phyloP scores from a whole-genome alignment of 1,140 invertebrate species.

The Lucilia cuprina region DNA sequence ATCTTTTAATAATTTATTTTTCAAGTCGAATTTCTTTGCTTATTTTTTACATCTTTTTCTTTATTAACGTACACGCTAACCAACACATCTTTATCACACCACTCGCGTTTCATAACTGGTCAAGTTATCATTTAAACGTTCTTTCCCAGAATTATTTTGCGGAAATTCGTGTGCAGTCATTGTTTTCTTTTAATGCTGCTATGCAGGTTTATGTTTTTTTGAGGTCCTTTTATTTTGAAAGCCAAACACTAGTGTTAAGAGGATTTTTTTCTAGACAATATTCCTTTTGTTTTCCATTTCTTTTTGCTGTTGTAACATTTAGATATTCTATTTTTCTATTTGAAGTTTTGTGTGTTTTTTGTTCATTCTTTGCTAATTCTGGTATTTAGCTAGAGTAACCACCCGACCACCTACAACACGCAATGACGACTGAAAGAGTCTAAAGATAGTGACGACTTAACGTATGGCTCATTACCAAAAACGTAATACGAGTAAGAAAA shows the following conservation, averaged over 20 bases:
- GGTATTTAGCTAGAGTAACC: not conserved
- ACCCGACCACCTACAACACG: conserved; percentile 12
- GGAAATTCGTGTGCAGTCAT: not conserved
- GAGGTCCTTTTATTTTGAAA: not conserved
- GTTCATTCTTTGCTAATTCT: not conserved
- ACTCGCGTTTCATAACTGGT: conserved; percentile 28
- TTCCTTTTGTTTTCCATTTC: not conserved
- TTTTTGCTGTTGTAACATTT: not conserved
- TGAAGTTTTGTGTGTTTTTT: not conserved
- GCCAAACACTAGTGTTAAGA: not conserved
- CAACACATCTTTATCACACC: conserved; percentile 22
- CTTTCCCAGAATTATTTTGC: not conserved
- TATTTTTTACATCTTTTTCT: not conserved
- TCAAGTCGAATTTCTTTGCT: not conserved
- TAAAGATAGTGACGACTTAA: conserved; percentile 17
- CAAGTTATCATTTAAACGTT: not conserved
- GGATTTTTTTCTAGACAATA: not conserved
- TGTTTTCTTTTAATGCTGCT: not conserved
- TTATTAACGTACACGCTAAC: not conserved
- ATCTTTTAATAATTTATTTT: not conserved
- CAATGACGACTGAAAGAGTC: conserved; percentile 10
- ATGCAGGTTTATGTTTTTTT: not conserved
- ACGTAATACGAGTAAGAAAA: not conserved
- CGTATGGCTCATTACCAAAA: conserved; percentile 10
- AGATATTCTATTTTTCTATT: not conserved